These are phyloP conservation scores for Dichetophora obliterata DNA, from an alignment of 2,888 invertebrate genomes.

Conservation along the genomic window DNA sequence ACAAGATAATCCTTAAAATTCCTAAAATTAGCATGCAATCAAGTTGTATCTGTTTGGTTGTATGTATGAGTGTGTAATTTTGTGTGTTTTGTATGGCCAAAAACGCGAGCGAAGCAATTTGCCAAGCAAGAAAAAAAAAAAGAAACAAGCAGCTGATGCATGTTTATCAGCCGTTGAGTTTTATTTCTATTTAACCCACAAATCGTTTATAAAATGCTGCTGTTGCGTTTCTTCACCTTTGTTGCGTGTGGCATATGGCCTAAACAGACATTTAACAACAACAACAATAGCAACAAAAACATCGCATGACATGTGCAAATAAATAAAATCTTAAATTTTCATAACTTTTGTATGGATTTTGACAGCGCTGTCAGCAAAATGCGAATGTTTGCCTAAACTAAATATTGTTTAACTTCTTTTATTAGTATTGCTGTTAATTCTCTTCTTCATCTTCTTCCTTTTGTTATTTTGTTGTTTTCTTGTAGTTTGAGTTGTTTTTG, in stretches of 20 bases:
- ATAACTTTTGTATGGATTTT: background rate
- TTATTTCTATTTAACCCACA: too few relatives aligned
- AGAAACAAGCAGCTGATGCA: too few relatives aligned
- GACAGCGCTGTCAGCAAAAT: background rate
- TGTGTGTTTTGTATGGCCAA: too few relatives aligned
- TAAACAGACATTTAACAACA: background rate
- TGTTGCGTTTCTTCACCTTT: background rate
- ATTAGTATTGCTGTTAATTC: background rate
- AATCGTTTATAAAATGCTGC: too few relatives aligned
- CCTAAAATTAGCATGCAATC: too few relatives aligned
- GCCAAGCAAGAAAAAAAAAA: background rate
- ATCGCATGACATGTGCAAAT: constrained; percentile 21
- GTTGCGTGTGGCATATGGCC: background rate
- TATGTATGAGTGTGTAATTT: too few relatives aligned
- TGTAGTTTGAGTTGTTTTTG: background rate
- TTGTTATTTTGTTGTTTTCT: background rate
- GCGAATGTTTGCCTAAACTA: constrained; percentile 1
- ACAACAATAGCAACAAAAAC: background rate
- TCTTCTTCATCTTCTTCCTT: background rate
- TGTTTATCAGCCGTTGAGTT: too few relatives aligned
- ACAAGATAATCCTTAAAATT: too few relatives aligned
- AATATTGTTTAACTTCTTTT: background rate
- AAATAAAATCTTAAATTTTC: background rate
- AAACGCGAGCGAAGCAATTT: background rate
- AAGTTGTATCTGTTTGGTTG: too few relatives aligned